Conservation (phyloP, 2,113 vertebrate species). For the Zeus faber region DNA sequence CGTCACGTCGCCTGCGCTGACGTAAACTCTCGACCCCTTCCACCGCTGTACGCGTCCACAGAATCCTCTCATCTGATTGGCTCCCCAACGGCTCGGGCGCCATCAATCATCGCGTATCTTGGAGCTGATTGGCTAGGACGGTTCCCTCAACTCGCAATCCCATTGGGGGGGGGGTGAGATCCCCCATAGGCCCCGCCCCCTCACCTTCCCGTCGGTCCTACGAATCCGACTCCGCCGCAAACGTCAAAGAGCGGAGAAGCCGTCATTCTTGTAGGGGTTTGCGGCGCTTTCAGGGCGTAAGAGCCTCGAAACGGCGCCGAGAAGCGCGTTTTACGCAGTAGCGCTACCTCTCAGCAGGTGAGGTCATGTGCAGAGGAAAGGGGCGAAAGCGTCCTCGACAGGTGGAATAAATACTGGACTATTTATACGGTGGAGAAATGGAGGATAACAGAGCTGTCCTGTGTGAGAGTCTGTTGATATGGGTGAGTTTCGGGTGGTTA, state of each 20-base stretch:
- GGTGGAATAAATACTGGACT: conserved; percentile 54
- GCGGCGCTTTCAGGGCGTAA: conserved; percentile 27
- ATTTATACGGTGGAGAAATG: conserved; percentile 53
- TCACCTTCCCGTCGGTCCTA: conserved; percentile 32
- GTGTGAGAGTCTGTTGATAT: conserved; percentile 77
- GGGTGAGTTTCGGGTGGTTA: conserved; percentile 68
- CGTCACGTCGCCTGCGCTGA: too few species aligned
- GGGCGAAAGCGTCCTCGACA: conserved; percentile 65
- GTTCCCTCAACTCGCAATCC: conserved; percentile 1
- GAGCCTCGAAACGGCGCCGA: too few species aligned
- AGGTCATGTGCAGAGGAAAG: conserved; percentile 65
- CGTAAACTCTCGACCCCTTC: too few species aligned
- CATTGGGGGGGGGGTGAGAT: too few species aligned
- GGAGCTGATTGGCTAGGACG: conserved; percentile 66
- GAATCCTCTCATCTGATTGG: conserved; percentile 41
- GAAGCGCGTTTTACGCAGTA: conserved; percentile 30
- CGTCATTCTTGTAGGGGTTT: conserved; percentile 63
- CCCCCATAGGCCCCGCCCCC: conserved; percentile 16
- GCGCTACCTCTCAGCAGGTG: conserved; percentile 70
- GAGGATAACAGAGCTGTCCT: conserved; percentile 66
- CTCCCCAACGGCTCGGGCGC: not conserved
- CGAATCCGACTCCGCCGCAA: conserved; percentile 27
- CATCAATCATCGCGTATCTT: conserved; percentile 36
- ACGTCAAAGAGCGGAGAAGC: conserved; percentile 18
- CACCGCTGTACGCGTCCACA: too few species aligned